Conservation (phyloP, 2,888 invertebrate species). For the Melolontha melolontha region DNA sequence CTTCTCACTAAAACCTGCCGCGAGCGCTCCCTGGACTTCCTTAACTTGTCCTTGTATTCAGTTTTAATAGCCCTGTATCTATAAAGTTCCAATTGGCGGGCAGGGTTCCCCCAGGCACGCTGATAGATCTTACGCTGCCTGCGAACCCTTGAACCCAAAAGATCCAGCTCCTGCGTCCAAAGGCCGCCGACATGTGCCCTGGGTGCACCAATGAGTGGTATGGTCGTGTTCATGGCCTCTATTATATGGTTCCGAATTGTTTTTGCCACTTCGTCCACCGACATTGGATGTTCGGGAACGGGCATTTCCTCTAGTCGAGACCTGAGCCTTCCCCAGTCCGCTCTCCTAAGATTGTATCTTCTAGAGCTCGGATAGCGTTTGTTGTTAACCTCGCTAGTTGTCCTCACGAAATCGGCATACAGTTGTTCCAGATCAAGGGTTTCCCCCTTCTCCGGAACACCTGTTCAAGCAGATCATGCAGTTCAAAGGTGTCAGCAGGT, state of each 20-base stretch:
- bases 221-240: constrained; percentile 11
- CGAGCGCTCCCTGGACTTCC: no score
- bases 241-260: constrained; percentile 1
- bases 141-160: background rate
- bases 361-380: background rate
- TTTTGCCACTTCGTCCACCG: constrained; percentile 5
- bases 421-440: constrained; percentile 5
- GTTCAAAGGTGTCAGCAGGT: no score
- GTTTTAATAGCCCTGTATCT: no score
- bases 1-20: no score
- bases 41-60: no score
- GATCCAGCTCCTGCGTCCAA: background rate
- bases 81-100: no score
- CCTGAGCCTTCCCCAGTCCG: no score
- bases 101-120: constrained; percentile 2
- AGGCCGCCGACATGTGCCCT: background rate
- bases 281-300: background rate
- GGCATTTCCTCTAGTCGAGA: no score
- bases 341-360: constrained; percentile 22
- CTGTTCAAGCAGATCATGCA: no score
- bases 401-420: constrained; percentile 20
- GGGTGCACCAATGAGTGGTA: constrained; percentile 11
- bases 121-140: constrained; percentile 14
- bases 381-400: background rate
- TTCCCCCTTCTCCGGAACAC: no score